Percentiles rank a stretch among this genome's conserved stretches.
Conservation (phyloP, 2,888 invertebrate genomes). For the Drosophila fulvimacula region DNA sequence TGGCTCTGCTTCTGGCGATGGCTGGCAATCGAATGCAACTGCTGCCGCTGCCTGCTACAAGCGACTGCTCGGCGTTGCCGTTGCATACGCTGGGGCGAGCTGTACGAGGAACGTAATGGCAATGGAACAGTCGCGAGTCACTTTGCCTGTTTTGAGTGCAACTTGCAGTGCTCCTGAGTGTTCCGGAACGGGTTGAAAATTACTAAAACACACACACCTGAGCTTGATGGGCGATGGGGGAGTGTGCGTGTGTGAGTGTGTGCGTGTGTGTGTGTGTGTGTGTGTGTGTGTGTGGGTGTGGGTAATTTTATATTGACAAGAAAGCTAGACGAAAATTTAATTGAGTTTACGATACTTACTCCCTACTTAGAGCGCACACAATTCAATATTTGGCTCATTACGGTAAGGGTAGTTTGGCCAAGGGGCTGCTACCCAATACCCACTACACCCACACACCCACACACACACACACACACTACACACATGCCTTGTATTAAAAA, state of each 20-base stretch:
- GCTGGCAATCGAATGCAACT: conserved; percentile 69
- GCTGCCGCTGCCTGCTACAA: conserved; percentile 65
- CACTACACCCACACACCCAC: neutral
- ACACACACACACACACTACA: neutral
- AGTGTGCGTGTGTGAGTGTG: neutral
- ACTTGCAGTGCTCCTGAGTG: conserved; percentile 51
- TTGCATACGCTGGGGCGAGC: conserved; percentile 43
- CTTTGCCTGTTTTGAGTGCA: conserved; percentile 46
- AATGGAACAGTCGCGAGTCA: conserved; percentile 33
- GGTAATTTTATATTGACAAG: conserved; percentile 19
- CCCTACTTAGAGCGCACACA: conserved; percentile 39
- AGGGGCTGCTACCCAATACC: conserved; percentile 29
- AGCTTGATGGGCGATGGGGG: neutral
- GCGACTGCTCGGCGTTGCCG: conserved; percentile 56
- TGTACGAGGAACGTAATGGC: conserved; percentile 42
- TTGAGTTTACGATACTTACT: conserved; percentile 55
- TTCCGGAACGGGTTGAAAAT: conserved; percentile 21
- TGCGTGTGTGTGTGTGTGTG: neutral
- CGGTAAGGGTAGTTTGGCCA: conserved; percentile 38
- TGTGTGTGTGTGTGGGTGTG: neutral
- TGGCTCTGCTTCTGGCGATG: conserved; percentile 28
- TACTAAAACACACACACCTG: conserved; percentile 36
- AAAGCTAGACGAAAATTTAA: conserved; percentile 61
- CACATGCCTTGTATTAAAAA: conserved; percentile 34
- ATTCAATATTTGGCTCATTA: conserved; percentile 64